A percentile compares a stretch with the other conserved stretches of the same genome.
Evolutionary conservation across 64 coral and sea anemone genomes (phyloP).

Genomic region (Montipora efflorescens): DNA sequence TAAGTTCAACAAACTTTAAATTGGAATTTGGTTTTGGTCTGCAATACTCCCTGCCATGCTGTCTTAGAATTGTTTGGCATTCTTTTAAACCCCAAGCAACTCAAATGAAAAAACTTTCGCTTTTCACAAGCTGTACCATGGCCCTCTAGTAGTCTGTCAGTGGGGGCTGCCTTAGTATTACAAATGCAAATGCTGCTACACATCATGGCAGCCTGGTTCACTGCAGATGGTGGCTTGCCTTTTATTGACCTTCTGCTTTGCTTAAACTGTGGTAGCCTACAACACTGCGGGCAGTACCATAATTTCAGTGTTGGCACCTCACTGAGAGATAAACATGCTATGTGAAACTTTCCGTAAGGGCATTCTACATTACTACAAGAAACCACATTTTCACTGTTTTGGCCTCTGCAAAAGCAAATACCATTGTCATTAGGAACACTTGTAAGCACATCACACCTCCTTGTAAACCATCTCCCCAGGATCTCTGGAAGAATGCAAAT

Average conservation of each 20-base stretch:
- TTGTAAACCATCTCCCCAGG: constrained; percentile 56
- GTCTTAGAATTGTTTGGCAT: constrained; percentile 53
- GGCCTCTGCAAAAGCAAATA: constrained; percentile 77
- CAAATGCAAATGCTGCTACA: constrained; percentile 72
- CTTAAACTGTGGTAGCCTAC: constrained; percentile 74
- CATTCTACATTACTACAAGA: constrained; percentile 66
- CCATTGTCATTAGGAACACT: constrained; percentile 10
- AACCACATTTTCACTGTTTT: constrained; percentile 19
- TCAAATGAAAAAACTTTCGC: constrained; percentile 67
- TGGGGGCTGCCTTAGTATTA: constrained; percentile 55
- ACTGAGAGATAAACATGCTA: constrained; percentile 50
- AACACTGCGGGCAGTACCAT: constrained; percentile 69
- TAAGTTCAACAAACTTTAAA: constrained; percentile 22
- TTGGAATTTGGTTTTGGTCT: constrained; percentile 32
- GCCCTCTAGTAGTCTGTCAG: constrained; percentile 69
- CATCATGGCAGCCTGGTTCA: constrained; percentile 65
- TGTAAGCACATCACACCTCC: constrained; percentile 42
- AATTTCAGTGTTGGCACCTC: constrained; percentile 42
- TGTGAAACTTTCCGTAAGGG: constrained; percentile 59
- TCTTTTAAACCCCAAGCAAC: constrained; percentile 60
- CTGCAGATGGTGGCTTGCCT: constrained; percentile 36
- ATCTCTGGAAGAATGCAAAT: constrained; percentile 57
- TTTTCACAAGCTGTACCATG: constrained; percentile 35
- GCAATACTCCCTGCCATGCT: constrained; percentile 46
- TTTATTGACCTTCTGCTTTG: not conserved